phyloP scores from a whole-genome alignment of 1,140 invertebrate species.

The Drosophila suzukii region DNA sequence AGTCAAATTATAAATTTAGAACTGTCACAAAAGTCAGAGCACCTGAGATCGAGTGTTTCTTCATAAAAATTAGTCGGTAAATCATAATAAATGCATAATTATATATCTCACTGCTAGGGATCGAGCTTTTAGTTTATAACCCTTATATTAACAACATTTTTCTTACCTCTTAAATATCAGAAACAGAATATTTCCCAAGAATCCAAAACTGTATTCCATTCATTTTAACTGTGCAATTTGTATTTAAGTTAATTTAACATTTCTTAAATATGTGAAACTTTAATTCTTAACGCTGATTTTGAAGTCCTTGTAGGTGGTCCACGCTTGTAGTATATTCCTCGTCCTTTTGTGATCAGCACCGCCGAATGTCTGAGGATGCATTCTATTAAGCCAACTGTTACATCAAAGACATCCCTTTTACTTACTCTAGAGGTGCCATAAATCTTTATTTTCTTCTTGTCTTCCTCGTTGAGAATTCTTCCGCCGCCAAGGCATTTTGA shows the following conservation, averaged over 20 bases:
- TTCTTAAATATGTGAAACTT: not conserved
- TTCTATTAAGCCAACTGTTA: not conserved
- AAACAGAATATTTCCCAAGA: too few species aligned
- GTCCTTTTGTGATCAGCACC: slow-evolving; percentile 49
- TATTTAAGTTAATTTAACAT: slow-evolving; percentile 1
- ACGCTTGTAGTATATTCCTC: slow-evolving; percentile 33
- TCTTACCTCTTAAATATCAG: too few species aligned
- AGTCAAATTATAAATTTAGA: not conserved
- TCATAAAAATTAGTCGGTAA: too few species aligned
- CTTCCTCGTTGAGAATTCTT: slow-evolving; percentile 14
- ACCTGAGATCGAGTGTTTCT: not conserved
- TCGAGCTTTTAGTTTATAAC: too few species aligned
- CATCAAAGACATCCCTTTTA: not conserved
- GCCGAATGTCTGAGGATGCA: slow-evolving; percentile 47
- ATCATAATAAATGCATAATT: too few species aligned
- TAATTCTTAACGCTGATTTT: slow-evolving; percentile 18
- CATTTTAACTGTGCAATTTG: not conserved
- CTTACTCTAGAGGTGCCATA: slow-evolving; percentile 50
- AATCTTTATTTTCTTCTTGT: slow-evolving; percentile 24
- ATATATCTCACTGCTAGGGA: too few species aligned
- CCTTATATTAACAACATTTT: too few species aligned
- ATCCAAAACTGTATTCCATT: too few species aligned
- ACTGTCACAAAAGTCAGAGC: slow-evolving; percentile 1
- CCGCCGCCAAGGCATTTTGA: slow-evolving; percentile 53
- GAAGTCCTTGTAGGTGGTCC: slow-evolving; percentile 24